Conservation (phyloP, 2,888 invertebrate species). For the Oscheius sp. region DNA sequence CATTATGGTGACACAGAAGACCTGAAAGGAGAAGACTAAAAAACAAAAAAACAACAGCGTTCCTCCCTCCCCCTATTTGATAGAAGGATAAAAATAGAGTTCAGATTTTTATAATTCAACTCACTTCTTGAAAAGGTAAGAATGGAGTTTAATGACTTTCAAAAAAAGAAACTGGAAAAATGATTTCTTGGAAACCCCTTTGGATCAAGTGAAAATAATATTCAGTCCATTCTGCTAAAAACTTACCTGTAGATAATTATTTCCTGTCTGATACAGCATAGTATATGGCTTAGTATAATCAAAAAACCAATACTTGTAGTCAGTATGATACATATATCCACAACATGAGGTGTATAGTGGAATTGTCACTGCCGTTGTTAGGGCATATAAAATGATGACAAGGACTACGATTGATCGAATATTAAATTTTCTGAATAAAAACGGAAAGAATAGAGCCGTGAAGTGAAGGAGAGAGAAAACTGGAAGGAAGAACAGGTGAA, state of each 20-base stretch:
- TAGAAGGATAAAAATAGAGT: too few relatives aligned
- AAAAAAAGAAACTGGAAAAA: too few relatives aligned
- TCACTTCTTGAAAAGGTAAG: too few relatives aligned
- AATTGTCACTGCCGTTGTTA: conserved; percentile 20
- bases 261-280: conserved; percentile 9
- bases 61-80: too few relatives aligned
- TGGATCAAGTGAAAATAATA: too few relatives aligned
- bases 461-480: conserved; percentile 30
- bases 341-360: conserved; percentile 29
- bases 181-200: too few relatives aligned
- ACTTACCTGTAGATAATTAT: conserved; percentile 18
- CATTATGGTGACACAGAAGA: conserved; percentile 12
- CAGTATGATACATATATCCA: conserved; percentile 13
- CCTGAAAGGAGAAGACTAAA: neutral
- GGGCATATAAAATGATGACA: neutral
- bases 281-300: conserved; percentile 25
- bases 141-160: too few relatives aligned
- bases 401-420: neutral
- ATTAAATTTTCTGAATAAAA: conserved; percentile 8
- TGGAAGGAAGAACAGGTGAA: conserved; percentile 21
- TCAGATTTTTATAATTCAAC: too few relatives aligned
- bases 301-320: conserved; percentile 19
- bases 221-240: neutral
- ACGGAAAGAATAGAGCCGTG: conserved; percentile 23
- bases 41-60: too few relatives aligned